Base-by-base conservation (phyloP, 2,888 invertebrate species). In the Metellina segmentata region DNA sequence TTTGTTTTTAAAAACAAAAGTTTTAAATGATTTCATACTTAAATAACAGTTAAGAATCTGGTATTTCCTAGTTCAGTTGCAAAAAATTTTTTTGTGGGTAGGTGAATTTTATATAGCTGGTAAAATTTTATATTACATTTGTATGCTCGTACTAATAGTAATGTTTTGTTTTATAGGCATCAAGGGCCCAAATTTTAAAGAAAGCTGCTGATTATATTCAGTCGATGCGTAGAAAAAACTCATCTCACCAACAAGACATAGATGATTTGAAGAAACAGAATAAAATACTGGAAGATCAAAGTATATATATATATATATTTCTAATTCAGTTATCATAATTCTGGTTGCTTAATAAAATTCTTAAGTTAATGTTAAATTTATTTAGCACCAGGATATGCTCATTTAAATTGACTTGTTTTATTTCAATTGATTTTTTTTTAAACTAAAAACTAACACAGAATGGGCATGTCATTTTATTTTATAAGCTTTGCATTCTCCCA, bases 201-300 rank as follows among this genome's bases (percentile, higher is more conserved):
- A 98, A 99, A 95, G 99, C 99, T 91, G 98, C 99, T 5, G 99
- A 99, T 95, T 99, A 99, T 95, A 99, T 99, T 94, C 97, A 98
- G 94, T 97, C 97, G 93, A 98, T 99, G 98, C 96, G 98, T 94
- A 97, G 97, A 94, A 98, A 99, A 96, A 99, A 99, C 95, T 97
- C 96, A 92, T 97, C 97, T 0, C 98, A 98, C 95, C 98, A 99
- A 95, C 97, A 98, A 94, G 99, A 99, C 94, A 99, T 99, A 93
- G 98, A 99, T 94, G 98, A 98, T 94, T 96, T 99, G 93, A 98
- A 97, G 95, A 96, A 97, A 94, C 98, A 99, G 95, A 99, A 99
- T 95, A 96, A 95, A 94, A 96, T 97, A 69, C 95, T 99, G 92
- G 99, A 99, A 96, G 96, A 97, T 94, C 98, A 99, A 96, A 98